These are phyloP conservation scores for Gonocerus acuteangulatus DNA, from an alignment of 2,888 invertebrate species.

Conservation along the genomic window DNA sequence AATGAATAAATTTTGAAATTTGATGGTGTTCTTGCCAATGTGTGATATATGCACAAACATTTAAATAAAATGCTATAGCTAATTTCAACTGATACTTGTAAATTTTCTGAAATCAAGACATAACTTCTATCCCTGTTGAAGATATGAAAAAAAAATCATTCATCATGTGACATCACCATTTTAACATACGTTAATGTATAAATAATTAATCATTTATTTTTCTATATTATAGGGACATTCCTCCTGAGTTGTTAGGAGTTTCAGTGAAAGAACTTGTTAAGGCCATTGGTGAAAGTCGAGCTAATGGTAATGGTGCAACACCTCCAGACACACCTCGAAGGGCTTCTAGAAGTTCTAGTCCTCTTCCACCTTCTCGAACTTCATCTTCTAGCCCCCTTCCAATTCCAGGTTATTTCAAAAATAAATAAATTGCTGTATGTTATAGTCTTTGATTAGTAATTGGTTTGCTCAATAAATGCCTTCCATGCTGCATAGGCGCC, in stretches of 20 bases:
- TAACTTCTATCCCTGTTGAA: too few species aligned
- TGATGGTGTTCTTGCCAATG: too few species aligned
- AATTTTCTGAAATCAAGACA: too few species aligned
- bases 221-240: conserved; percentile 42
- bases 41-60: too few species aligned
- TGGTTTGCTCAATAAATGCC: background rate
- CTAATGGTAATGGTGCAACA: conserved; percentile 70
- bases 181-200: too few species aligned
- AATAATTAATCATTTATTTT: too few species aligned
- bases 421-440: conserved; percentile 30
- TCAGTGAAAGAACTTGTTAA: conserved; percentile 67
- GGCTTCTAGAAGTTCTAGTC: conserved; percentile 40
- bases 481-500: background rate
- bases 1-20: too few species aligned
- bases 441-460: background rate
- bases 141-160: too few species aligned
- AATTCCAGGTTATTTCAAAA: conserved; percentile 51
- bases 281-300: conserved; percentile 63
- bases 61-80: too few species aligned
- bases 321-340: conserved; percentile 60
- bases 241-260: conserved; percentile 53
- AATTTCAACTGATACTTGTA: too few species aligned
- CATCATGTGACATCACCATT: too few species aligned
- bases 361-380: conserved; percentile 36
- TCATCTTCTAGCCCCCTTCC: conserved; percentile 53